Conservation (phyloP, 1,140 invertebrate species). For the Drosophila leontia region DNA sequence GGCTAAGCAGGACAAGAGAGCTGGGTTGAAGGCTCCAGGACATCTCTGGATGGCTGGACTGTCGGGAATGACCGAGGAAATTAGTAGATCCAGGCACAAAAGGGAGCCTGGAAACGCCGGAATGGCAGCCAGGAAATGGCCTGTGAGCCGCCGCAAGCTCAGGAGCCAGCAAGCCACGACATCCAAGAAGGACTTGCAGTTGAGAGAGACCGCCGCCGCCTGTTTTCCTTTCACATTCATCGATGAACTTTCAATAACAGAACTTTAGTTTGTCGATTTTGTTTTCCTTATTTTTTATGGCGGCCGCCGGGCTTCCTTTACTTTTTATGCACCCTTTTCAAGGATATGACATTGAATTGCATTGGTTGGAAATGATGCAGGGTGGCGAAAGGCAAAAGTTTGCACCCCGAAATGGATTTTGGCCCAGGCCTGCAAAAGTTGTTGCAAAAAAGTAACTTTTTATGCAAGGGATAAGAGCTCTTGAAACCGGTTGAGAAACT, state of each 20-base stretch:
- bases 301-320: slow-evolving; percentile 27
- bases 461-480: slow-evolving; percentile 21
- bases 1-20: slow-evolving; percentile 59
- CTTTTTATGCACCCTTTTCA: slow-evolving; percentile 60
- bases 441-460: slow-evolving; percentile 46
- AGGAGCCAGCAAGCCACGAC: slow-evolving; percentile 43
- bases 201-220: slow-evolving; percentile 11
- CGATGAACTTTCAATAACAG: slow-evolving; percentile 82
- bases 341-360: slow-evolving; percentile 82
- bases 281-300: slow-evolving; percentile 26
- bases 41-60: slow-evolving; percentile 47
- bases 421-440: slow-evolving; percentile 23
- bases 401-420: slow-evolving; percentile 7
- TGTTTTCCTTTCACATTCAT: slow-evolving; percentile 66
- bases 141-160: slow-evolving; percentile 72
- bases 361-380: slow-evolving; percentile 38
- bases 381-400: slow-evolving; percentile 47
- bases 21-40: slow-evolving; percentile 36
- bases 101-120: slow-evolving; percentile 68
- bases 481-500: slow-evolving; percentile 25
- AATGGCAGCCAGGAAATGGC: slow-evolving; percentile 72
- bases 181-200: slow-evolving; percentile 22
- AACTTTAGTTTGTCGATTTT: slow-evolving; percentile 43
- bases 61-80: slow-evolving; percentile 62
- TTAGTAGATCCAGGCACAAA: slow-evolving; percentile 71